Conservation (phyloP, 2,113 vertebrate genomes). For the Oxygymnocypris stewartii region DNA sequence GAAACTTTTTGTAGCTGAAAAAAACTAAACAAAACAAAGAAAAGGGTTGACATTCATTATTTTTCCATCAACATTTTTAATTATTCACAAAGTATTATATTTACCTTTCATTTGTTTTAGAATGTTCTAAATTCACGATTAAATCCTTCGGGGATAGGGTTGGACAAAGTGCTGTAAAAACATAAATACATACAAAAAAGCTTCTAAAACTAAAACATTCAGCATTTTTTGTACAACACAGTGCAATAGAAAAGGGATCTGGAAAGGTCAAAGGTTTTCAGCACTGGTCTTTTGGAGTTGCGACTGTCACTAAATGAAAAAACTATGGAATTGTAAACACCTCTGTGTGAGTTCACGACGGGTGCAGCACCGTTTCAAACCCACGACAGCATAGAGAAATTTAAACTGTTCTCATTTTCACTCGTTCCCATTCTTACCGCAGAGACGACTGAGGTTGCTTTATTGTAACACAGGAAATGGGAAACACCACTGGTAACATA, state of each 20-base stretch:
- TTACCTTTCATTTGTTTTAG: constrained; percentile 55
- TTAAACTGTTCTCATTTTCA: constrained; percentile 27
- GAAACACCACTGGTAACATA: constrained; percentile 47
- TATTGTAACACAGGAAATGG: constrained; percentile 56
- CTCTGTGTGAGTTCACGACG: constrained; percentile 54
- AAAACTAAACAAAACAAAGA: constrained; percentile 39
- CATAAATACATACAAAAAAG: constrained; percentile 78
- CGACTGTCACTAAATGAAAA: constrained; percentile 47
- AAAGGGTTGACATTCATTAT: constrained; percentile 72
- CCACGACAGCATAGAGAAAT: constrained; percentile 53
- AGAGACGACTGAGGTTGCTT: constrained; percentile 24
- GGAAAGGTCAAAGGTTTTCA: constrained; percentile 55
- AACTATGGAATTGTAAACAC: constrained; percentile 63
- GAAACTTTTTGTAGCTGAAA: constrained; percentile 63
- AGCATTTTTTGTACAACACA: constrained; percentile 76
- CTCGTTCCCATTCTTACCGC: constrained; percentile 24
- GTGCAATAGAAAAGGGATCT: constrained; percentile 68
- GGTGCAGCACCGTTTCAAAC: constrained; percentile 58
- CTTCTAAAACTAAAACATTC: constrained; percentile 74
- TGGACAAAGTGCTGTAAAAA: constrained; percentile 75
- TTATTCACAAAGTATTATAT: constrained; percentile 66
- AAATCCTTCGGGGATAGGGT: constrained; percentile 70
- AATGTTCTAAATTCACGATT: constrained; percentile 58
- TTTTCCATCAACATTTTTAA: constrained; percentile 68
- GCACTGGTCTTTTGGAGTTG: constrained; percentile 56